Percentiles rank a stretch among this genome's conserved stretches.
phyloP scores from a whole-genome alignment of 2,113 vertebrate species.

The Onychostoma macrolepis region DNA sequence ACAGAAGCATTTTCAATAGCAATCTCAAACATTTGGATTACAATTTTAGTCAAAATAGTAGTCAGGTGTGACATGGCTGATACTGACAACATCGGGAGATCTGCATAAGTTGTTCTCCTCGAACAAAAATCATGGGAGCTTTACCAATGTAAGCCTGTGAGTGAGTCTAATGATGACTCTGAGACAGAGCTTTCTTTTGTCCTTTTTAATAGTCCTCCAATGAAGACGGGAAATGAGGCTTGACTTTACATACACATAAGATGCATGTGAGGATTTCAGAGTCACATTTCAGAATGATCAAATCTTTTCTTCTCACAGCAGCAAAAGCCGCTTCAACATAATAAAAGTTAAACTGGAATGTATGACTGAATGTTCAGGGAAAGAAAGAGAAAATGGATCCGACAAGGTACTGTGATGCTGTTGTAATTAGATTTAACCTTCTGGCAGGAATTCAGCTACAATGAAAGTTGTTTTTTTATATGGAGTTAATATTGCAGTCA shows the following conservation, averaged over 20 bases:
- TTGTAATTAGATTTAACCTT: neutral
- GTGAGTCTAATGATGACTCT: neutral
- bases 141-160: neutral
- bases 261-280: constrained; percentile 51
- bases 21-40: neutral
- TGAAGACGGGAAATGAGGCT: constrained; percentile 43
- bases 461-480: neutral
- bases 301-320: constrained; percentile 38
- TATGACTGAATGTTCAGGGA: neutral
- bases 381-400: neutral
- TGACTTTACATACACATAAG: constrained; percentile 46
- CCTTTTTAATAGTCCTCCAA: constrained; percentile 1
- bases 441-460: neutral
- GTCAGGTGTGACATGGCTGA: neutral
- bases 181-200: neutral
- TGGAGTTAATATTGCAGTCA: constrained; percentile 15
- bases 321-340: neutral
- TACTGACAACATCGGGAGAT: neutral
- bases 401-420: neutral
- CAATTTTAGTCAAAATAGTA: neutral
- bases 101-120: neutral
- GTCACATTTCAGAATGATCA: constrained; percentile 51
- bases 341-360: neutral
- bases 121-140: neutral
- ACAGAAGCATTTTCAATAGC: neutral